Evolutionary conservation across 2,888 invertebrate genomes (phyloP), one percentile per base, ranked within the genome.

Genomic region (Endomychus coccineus): DNA sequence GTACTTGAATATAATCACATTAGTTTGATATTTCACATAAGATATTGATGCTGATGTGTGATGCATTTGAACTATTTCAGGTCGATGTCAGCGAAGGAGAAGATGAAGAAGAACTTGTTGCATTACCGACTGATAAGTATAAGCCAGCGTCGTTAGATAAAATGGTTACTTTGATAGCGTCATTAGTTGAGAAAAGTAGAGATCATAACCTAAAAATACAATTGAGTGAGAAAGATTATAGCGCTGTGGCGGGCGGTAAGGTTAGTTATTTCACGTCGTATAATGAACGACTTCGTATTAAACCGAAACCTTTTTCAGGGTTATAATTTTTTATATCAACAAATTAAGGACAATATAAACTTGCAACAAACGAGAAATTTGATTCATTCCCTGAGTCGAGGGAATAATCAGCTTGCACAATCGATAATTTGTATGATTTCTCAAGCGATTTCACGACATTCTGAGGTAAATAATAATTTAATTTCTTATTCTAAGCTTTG

Each of bases 341-440:
- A 94, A 71, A 91, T 92, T 33, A 83, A 90, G 49, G 95, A 95
- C 67, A 85, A 85, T 54, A 83, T 94, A 44, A 94, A 94, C 69
- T 71, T 91, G 24, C 83, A 88, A 58, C 91, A 92, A 68, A 92
- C 92, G 3, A 78, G 89, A 46, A 87, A 91, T 64, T 72, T 95
- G 39, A 87, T 94, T 49, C 90, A 90, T 67, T 89, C 90, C 10
- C 71, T 95, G 23, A 89, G 90, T 55, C 80, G 90, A 25, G 91
- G 89, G 77, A 91, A 92, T 66, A 91, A 91, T 55, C 75, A 83
- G 46, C 70, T 94, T 28, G 92, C 92, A 12, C 82, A 83, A 55
- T 85, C 86, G 61, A 84, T 95, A 33, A 83, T 94, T 34, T 80
- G 80, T 48, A 89, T 89, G 84, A 79, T 94, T 46, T 91, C 94